phyloP scores from a whole-genome alignment of 2,113 vertebrate species.

The Scopus umbretta region DNA sequence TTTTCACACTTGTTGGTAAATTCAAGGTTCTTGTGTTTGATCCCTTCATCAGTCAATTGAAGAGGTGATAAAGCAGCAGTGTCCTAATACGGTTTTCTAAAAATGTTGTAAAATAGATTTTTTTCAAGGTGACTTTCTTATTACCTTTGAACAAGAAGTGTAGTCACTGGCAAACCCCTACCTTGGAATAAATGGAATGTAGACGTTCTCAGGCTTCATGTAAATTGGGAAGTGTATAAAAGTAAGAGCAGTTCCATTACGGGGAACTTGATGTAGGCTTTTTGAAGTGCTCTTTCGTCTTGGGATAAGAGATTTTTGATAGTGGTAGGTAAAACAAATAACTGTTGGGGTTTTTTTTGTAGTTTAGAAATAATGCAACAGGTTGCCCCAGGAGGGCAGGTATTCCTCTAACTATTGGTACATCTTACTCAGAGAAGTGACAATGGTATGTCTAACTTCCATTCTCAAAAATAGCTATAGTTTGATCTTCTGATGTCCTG shows the following conservation, averaged over 20 bases:
- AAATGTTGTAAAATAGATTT: not conserved
- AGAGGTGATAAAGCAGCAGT: not conserved
- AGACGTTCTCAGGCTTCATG: not conserved
- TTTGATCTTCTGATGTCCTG: not conserved
- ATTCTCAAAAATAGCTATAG: not conserved
- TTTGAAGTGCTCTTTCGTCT: not conserved
- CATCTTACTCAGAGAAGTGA: not conserved
- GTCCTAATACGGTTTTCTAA: not conserved
- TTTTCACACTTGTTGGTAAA: not conserved
- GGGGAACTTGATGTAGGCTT: not conserved
- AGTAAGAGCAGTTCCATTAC: not conserved
- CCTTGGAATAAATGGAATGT: not conserved
- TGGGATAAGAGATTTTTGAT: not conserved
- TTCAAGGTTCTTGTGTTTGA: not conserved
- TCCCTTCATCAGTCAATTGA: not conserved
- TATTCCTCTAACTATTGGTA: not conserved
- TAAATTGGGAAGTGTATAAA: not conserved
- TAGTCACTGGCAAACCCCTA: not conserved
- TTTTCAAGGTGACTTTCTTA: not conserved
- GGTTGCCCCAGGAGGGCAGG: not conserved
- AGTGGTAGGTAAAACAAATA: not conserved
- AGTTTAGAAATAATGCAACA: not conserved
- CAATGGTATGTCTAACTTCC: not conserved
- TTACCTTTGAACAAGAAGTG: not conserved
- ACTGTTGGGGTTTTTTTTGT: not conserved